Evolutionary conservation across 2,797 vertebrate species (phyloP).

Genomic region (Squalus acanthias): DNA sequence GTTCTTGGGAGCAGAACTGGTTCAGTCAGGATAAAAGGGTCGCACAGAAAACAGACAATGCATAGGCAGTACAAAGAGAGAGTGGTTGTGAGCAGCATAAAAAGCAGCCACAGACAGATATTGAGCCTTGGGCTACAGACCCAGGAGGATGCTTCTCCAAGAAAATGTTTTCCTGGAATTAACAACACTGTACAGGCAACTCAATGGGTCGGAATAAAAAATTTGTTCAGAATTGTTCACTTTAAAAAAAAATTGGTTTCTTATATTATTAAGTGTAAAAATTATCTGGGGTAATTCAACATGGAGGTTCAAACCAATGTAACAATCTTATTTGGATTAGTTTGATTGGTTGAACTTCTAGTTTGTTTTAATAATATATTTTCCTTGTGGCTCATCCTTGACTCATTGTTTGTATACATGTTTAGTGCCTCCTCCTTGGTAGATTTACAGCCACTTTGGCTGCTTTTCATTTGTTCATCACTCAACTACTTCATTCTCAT

Average conservation of each 20-base stretch:
- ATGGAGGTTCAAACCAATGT: background rate
- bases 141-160: background rate
- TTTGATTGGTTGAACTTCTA: background rate
- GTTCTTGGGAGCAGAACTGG: background rate
- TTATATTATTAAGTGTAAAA: background rate
- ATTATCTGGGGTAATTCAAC: background rate
- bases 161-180: background rate
- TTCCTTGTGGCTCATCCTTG: background rate
- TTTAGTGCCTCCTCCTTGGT: background rate
- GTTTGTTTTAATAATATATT: background rate
- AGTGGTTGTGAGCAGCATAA: background rate
- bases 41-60: background rate
- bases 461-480: slow-evolving; percentile 13
- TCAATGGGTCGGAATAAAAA: background rate
- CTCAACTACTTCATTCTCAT: background rate
- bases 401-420: background rate
- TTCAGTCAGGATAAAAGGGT: background rate
- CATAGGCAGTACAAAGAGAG: background rate
- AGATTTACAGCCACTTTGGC: background rate
- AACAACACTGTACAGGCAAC: background rate
- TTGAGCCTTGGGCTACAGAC: background rate
- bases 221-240: background rate
- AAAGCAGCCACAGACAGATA: background rate
- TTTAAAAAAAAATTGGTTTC: background rate
- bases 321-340: background rate